A percentile compares a stretch with the other conserved stretches of the same genome.
phyloP scores from a whole-genome alignment of 1,140 invertebrate species.

The Mycetomoellerius zeteki region DNA sequence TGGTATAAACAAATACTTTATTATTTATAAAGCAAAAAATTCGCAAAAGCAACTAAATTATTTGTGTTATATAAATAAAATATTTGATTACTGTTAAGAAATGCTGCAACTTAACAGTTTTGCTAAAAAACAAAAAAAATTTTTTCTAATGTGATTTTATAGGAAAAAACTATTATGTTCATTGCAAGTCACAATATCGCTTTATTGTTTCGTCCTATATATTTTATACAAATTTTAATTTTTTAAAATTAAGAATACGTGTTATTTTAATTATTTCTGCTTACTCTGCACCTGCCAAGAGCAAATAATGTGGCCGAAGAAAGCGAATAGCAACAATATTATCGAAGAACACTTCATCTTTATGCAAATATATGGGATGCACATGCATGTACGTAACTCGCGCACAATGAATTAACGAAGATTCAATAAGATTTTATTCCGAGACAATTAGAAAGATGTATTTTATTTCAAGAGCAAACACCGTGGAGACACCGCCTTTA shows the following conservation, averaged over 20 bases:
- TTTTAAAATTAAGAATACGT: not conserved
- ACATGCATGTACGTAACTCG: not conserved
- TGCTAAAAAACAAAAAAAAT: too few relatives aligned
- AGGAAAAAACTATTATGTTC: not conserved
- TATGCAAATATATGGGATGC: not conserved
- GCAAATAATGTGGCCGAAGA: conserved; percentile 31
- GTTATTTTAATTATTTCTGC: conserved; percentile 30
- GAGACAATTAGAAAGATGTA: not conserved
- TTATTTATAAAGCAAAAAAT: too few relatives aligned
- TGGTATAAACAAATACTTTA: too few relatives aligned
- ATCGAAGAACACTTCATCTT: conserved; percentile 54
- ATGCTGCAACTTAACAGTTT: too few relatives aligned
- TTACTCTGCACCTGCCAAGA: conserved; percentile 38
- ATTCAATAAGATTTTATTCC: not conserved
- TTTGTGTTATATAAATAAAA: too few relatives aligned
- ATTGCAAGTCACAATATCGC: too few relatives aligned
- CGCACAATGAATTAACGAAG: too few relatives aligned
- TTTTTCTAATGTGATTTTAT: too few relatives aligned
- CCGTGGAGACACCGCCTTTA: not conserved
- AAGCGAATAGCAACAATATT: conserved; percentile 40
- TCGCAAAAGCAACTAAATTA: too few relatives aligned
- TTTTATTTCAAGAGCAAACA: not conserved
- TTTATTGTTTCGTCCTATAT: too few relatives aligned
- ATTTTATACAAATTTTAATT: not conserved
- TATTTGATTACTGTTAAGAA: too few relatives aligned